Base-by-base conservation (phyloP, 2,797 vertebrate genomes). In the Caiman crocodilus region DNA sequence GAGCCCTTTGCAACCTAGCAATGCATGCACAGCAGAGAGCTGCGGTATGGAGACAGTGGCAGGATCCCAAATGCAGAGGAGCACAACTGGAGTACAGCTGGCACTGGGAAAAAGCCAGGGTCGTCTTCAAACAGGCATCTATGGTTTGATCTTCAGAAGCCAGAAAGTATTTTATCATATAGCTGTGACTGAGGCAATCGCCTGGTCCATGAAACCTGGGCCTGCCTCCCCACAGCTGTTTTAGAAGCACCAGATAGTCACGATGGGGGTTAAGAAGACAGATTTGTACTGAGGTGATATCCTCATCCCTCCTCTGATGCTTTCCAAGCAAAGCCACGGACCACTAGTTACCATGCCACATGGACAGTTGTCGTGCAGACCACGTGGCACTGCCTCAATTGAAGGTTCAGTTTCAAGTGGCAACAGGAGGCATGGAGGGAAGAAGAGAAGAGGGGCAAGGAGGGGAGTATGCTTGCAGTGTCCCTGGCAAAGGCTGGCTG, bases 21-120 rank as follows among this genome's bases (percentile, higher is more conserved):
- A 9, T 2, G 30, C 2, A 18, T 65, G 50, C 71, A 32, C 42
- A 21, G 69, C 35, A 26, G 21, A 14, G 5, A 8, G 60, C 23
- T 73, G 35, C 7, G 13, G 25, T 73, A 50, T 0, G 2, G 71
- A 0, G 1, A 35, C 26, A 35, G 71, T 1, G 0, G 10, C 57
- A 42, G 67, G 9, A 50, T 50, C 42, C 42, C 42, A 50, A 10
- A 50, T 50, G 42, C 42, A 50, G 10, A 50, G 42, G 42, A 50
- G 42, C 42, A 50, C 42, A 50, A 50, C 42, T 50, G 42, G 42
- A 50, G 42, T 50, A 50, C 10, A 50, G 42, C 42, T 50, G 42
- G 42, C 42, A 50, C 42, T 50, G 42, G 42, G 42, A 50, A 50
- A 50, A 50, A 50, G 42, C 42, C 42, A 6, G 7, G 35, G 26